These are phyloP conservation scores for Brachionus rubens DNA, from an alignment of 1,140 invertebrate genomes.

Conservation along the genomic window DNA sequence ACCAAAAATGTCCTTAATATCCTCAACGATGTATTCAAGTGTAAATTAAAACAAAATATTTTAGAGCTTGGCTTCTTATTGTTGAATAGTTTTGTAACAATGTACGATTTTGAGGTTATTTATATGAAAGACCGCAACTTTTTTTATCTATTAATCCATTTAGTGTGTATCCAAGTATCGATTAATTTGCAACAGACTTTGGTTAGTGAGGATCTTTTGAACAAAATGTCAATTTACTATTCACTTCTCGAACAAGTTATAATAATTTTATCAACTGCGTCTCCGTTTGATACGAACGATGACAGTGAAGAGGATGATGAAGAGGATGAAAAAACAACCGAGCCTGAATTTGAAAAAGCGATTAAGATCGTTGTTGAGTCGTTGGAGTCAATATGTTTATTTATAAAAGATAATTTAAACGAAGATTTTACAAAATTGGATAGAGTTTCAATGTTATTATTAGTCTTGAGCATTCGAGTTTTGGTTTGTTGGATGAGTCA, in stretches of 20 bases:
- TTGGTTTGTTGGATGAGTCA: constrained; percentile 28
- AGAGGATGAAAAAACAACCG: not conserved
- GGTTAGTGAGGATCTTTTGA: not conserved
- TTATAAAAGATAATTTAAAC: constrained; percentile 23
- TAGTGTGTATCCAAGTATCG: constrained; percentile 22
- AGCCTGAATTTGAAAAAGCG: constrained; percentile 34
- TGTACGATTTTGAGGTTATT: constrained; percentile 42
- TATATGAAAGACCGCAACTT: constrained; percentile 27
- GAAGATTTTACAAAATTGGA: not conserved
- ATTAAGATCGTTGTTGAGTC: constrained; percentile 39
- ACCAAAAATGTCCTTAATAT: not conserved
- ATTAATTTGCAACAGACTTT: constrained; percentile 7
- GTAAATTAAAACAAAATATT: not conserved
- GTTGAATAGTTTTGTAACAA: not conserved
- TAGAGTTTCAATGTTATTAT: not conserved
- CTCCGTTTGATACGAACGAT: constrained; percentile 6
- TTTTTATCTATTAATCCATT: constrained; percentile 41
- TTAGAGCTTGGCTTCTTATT: constrained; percentile 22
- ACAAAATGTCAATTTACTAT: constrained; percentile 33
- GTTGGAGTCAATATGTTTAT: constrained; percentile 6
- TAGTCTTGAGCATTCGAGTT: constrained; percentile 17
- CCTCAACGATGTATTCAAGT: constrained; percentile 29
- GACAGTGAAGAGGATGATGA: not conserved
- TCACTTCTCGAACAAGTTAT: constrained; percentile 16
- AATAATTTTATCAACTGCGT: constrained; percentile 33